Evolutionary conservation across 53 echinoderm and acorn worm genomes (phyloP), one percentile per base, ranked within the genome.

Genomic region (Paracentrotus lividus): DNA sequence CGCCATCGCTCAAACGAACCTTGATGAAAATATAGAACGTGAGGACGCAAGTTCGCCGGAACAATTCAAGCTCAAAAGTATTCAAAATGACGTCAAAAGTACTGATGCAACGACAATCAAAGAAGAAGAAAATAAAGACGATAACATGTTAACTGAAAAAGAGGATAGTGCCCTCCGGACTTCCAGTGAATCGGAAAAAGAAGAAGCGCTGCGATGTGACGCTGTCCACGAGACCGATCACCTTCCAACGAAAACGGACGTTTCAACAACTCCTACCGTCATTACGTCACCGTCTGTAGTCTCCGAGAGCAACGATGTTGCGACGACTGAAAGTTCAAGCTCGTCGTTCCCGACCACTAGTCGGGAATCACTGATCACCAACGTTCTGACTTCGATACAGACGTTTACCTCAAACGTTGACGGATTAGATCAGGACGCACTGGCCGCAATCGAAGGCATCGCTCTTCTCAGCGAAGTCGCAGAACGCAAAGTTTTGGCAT

Each of bases 401-500:
- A 97, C 97, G 24, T 94, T 98, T 66, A 95, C 97, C 23, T 95
- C 98, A 20, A 92, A 84, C 40, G 95, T 96, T 81, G 96, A 98
- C 21, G 96, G 93, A 18, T 53, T 98, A 43, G 97, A 99, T 65
- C 96, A 96, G 76, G 96, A 97, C 75, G 97, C 97, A 93, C 92
- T 97, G 68, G 99, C 97, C 8, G 97, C 99, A 58, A 97, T 99
- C 43, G 97, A 97, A 72, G 99, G 99, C 6, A 99, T 99, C 36
- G 99, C 99, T 5, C 93, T 99, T 76, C 93, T 99, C 36, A 99
- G 99, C 77, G 99, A 97, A 54, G 96, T 96, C 9, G 96, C 99
- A 3, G 96, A 97, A 38, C 99, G 97, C 66, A 98, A 96, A 49
- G 95, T 96, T 3, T 94, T 95, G 56, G 94, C 94, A 20, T 85